phyloP scores from a whole-genome alignment of 2,113 vertebrate genomes.

The Pygoscelis adeliae region DNA sequence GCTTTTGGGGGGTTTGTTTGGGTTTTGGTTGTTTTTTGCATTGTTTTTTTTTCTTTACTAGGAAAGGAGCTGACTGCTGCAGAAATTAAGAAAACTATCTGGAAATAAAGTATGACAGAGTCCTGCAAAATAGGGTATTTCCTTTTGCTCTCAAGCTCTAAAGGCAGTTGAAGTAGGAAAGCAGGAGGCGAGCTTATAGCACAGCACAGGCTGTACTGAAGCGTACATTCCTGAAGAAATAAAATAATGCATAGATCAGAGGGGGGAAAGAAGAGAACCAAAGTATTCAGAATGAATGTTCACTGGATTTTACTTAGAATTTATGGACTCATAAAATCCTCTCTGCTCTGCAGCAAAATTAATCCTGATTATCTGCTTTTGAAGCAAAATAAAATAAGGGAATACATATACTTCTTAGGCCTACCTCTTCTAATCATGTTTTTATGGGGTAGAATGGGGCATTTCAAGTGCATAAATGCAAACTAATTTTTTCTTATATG shows the following conservation, averaged over 20 bases:
- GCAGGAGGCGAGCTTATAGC: neutral
- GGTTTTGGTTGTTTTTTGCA: neutral
- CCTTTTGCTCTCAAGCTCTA: neutral
- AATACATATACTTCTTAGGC: neutral
- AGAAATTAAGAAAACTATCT: neutral
- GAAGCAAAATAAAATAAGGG: neutral
- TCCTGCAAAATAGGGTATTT: neutral
- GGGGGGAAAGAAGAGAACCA: neutral
- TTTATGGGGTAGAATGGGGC: neutral
- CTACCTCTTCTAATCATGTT: neutral
- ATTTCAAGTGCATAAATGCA: neutral
- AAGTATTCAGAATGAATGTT: neutral
- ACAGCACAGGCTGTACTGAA: neutral
- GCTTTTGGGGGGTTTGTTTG: neutral
- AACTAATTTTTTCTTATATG: neutral
- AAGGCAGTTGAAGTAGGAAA: neutral
- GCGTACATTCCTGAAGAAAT: neutral
- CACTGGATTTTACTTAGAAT: neutral
- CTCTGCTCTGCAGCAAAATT: neutral
- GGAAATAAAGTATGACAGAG: neutral
- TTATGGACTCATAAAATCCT: neutral
- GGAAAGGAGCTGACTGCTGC: neutral
- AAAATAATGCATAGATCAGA: neutral
- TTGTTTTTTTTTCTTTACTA: neutral
- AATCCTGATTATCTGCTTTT: slow-evolving; percentile 4